A percentile compares a stretch with the other conserved stretches of the same genome.
Conservation (phyloP, 2,888 invertebrate genomes). For the Sclerodermus sp. region DNA sequence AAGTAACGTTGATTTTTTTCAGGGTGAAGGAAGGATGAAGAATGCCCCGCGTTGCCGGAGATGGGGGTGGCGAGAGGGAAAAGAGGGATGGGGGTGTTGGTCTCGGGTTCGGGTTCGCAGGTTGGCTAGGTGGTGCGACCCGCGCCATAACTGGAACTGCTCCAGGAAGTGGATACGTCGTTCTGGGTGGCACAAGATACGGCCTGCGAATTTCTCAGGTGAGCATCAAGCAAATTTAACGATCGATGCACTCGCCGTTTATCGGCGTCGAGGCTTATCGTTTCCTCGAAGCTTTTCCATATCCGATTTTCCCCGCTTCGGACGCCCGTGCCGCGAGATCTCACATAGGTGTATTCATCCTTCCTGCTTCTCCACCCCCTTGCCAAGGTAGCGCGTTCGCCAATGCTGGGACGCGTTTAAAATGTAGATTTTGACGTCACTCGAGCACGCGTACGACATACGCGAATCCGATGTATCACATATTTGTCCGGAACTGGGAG, state of each 20-base stretch:
- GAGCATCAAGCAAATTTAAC: slow-evolving; percentile 5
- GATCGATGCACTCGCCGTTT: not conserved
- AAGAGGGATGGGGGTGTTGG: slow-evolving; percentile 28
- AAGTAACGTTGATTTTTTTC: no score
- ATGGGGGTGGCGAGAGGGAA: slow-evolving; percentile 48
- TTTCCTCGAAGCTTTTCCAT: not conserved
- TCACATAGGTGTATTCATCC: not conserved
- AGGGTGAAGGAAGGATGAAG: slow-evolving; percentile 53
- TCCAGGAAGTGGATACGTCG: slow-evolving; percentile 60
- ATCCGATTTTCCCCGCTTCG: no score
- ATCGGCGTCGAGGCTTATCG: not conserved
- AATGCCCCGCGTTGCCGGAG: slow-evolving; percentile 54
- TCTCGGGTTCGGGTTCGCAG: slow-evolving; percentile 30
- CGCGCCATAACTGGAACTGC: slow-evolving; percentile 44
- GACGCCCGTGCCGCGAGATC: no score
- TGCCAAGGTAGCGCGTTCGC: slow-evolving; percentile 11
- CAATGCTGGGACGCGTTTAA: no score
- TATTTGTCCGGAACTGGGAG: slow-evolving; percentile 4
- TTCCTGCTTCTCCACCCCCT: slow-evolving; percentile 2
- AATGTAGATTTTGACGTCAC: slow-evolving; percentile 32
- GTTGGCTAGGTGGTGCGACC: slow-evolving; percentile 50
- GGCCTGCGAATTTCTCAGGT: slow-evolving; percentile 64
- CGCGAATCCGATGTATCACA: slow-evolving; percentile 17
- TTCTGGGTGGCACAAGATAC: slow-evolving; percentile 73
- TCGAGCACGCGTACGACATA: slow-evolving; percentile 13